Evolutionary conservation across 1,140 invertebrate species (phyloP).

Genomic region (Hyles vespertilio): DNA sequence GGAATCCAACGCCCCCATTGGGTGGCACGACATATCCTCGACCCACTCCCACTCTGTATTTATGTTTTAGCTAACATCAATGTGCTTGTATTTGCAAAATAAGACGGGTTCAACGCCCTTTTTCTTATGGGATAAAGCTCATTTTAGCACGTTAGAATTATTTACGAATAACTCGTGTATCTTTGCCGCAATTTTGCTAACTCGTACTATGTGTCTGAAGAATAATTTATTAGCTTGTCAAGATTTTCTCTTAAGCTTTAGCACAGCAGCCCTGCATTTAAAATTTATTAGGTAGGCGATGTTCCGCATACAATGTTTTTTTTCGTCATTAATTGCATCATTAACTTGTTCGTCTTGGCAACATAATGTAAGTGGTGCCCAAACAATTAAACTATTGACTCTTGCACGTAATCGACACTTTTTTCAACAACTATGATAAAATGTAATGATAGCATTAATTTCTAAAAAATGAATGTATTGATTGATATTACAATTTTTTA

Average conservation of each 20-base stretch:
- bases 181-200: conserved; percentile 10
- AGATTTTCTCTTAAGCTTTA: conserved; percentile 1
- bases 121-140: too few relatives aligned
- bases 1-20: conserved; percentile 18
- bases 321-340: too few relatives aligned
- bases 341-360: too few relatives aligned
- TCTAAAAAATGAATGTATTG: too few relatives aligned
- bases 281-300: too few relatives aligned
- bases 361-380: too few relatives aligned
- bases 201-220: conserved; percentile 9
- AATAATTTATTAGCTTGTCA: conserved; percentile 10
- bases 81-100: conserved; percentile 10
- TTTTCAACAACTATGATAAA: too few relatives aligned
- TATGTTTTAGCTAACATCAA: conserved; percentile 12
- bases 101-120: neutral
- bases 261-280: neutral
- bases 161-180: neutral
- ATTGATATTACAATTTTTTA: too few relatives aligned
- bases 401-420: too few relatives aligned
- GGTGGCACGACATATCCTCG: conserved; percentile 20
- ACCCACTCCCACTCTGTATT: conserved; percentile 20
- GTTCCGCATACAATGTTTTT: too few relatives aligned
- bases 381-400: too few relatives aligned
- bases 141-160: neutral
- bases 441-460: too few relatives aligned